Evolutionary conservation across 2,797 vertebrate genomes (phyloP), one percentile per base, ranked within the genome.

Genomic region (Chelonia mydas): DNA sequence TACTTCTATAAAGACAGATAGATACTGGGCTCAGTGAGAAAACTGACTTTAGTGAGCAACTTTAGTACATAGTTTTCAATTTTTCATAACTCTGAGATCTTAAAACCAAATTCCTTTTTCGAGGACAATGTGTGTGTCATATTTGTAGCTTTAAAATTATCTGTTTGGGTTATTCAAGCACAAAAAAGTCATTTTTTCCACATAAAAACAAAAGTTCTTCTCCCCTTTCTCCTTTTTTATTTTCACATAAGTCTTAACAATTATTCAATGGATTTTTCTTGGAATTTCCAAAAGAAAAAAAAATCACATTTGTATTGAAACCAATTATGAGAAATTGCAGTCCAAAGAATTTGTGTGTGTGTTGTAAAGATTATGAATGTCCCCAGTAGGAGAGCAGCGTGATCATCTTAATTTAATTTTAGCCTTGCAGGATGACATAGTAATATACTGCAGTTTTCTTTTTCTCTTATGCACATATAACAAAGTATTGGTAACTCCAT

Each of bases 71-170:
- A 28, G 72, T 89, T 96, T n/a, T 85, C 65, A 37, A 85, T 37
- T 86, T 86, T 81, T 55, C 84, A 86, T 86, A 90, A 84, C 81
- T 37, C 37, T 76, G 88, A 15, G 91, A 80, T 15, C 92, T 86
- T 68, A 77, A 87, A 90, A 72, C 87, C 92, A 13, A 21, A 5
- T n/a, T 88, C 82, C 86, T 89, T 16, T 90, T 97, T 54, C 92
- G 68, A 95, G 96, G 96, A 96, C 94, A 96, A 94, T 96, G 89
- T n/a, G 41, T 31, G 0, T 93, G 94, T 94, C 97, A 95, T 89
- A 27, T 90, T 54, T 65, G 7, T 23, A 13, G 95, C 11, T 11
- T 86, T 91, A 13, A 88, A 94, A 83, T 15, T 59, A 76, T 47
- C 90, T 45, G 0, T 3, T 31, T 81, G 41, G 78, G 65, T 90